Base-by-base conservation (phyloP, 2,797 vertebrate species). In the Rhodeus uyekii region DNA sequence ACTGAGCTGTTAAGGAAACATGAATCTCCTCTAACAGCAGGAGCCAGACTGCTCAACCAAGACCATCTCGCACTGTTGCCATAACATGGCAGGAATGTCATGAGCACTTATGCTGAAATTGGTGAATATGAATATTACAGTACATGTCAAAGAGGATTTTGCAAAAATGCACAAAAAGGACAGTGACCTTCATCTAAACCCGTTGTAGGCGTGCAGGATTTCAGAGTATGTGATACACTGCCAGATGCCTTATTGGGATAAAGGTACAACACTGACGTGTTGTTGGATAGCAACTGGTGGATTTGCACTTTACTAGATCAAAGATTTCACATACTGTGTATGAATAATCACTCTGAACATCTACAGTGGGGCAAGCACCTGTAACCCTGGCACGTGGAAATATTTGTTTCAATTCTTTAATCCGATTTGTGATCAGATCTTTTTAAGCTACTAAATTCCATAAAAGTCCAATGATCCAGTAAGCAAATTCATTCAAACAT, bases 81-180 rank as follows among this genome's bases (percentile, higher is more conserved):
- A 92, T 87, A 92, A 94, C 91, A 94, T 27, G 46, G 78, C 83
- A 75, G 87, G 87, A 89, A 88, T 91, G 91, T 91, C 89, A 85
- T 85, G 83, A 84, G 87, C 90, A 84, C 80, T 80, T 78, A 80
- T 53, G 39, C 83, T 86, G 84, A 76, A 74, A 61, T 82, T 50
- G 27, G 18, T 64, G 58, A 63, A 58, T 63, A 34, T 32, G 50
- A 79, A 79, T 22, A 69, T 42, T 50, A 82, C 27, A 44, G 44
- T 60, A 82, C 38, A 82, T 71, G 55, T 50, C 29, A 69, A 27
- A 58, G n/a, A 50, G 44, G 32, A 76, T 81, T 58, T 83, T 39
- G 46, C 39, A 82, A 36, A 81, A 73, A 50, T 64, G 18, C 71
- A 19, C 74, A 65, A 36, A n/a, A 78, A 64, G 10, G 50, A 44